Conservation (phyloP, 2,113 vertebrate genomes). For the Pipra filicauda region DNA sequence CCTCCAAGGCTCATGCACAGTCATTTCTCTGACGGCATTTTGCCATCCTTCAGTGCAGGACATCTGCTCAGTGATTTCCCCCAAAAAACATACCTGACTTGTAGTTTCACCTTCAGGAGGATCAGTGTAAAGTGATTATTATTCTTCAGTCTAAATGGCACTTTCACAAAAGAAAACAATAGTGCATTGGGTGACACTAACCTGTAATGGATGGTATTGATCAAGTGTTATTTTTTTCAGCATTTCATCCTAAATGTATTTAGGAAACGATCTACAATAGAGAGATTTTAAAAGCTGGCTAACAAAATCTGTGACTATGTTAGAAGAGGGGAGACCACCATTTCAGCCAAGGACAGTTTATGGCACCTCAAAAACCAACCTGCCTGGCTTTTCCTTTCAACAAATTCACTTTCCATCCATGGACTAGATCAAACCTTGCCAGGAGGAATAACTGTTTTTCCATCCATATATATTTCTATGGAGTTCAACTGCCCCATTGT, state of each 20-base stretch:
- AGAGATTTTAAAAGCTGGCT: neutral
- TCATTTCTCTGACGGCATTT: neutral
- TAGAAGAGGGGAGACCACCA: neutral
- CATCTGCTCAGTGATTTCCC: neutral
- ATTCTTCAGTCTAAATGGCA: neutral
- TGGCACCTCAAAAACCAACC: neutral
- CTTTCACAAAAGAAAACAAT: neutral
- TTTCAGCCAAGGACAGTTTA: neutral
- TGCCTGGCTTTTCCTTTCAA: neutral
- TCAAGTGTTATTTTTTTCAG: neutral
- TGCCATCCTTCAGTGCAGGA: neutral
- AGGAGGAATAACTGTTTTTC: neutral
- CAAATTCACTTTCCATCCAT: neutral
- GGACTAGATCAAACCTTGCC: neutral
- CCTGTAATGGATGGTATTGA: neutral
- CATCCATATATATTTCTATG: fast-evolving
- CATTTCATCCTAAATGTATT: neutral
- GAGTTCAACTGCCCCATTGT: neutral
- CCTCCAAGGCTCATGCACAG: neutral
- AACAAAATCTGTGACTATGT: neutral
- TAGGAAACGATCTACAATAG: neutral
- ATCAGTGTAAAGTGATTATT: neutral
- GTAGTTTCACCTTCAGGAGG: neutral
- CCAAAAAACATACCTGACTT: neutral
- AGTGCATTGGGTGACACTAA: neutral